These are phyloP conservation scores for Drosophila nr. perissopoda DNA, from an alignment of 2,888 invertebrate genomes.

Conservation along the genomic window DNA sequence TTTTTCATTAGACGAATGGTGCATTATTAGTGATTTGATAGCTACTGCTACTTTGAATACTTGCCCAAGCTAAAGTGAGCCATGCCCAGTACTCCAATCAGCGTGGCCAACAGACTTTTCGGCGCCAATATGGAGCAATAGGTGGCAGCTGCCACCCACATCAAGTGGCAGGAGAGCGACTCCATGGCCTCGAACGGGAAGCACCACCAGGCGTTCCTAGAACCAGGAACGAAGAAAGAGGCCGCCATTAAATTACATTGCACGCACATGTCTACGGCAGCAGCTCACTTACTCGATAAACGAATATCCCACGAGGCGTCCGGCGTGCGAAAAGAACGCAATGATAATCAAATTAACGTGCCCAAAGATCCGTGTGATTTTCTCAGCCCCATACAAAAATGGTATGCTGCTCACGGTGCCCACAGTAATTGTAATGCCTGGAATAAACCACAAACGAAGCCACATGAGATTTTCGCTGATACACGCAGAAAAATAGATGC, in stretches of 20 bases:
- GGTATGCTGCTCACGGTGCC: slow-evolving; percentile 94
- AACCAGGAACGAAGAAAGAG: slow-evolving; percentile 41
- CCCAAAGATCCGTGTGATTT: slow-evolving; percentile 92
- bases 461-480: slow-evolving; percentile 1
- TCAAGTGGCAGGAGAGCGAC: slow-evolving; percentile 92
- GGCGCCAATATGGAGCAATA: slow-evolving; percentile 94
- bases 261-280: slow-evolving; percentile 29
- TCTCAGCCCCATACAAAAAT: slow-evolving; percentile 93
- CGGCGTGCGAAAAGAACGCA: slow-evolving; percentile 94
- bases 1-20: slow-evolving; percentile 31
- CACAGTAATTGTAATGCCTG: slow-evolving; percentile 93
- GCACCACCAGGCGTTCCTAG: slow-evolving; percentile 94
- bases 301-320: slow-evolving; percentile 93
- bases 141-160: slow-evolving; percentile 96
- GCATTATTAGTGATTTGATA: slow-evolving; percentile 18
- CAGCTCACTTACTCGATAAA: slow-evolving; percentile 89
- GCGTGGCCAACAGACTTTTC: slow-evolving; percentile 92
- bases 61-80: slow-evolving; percentile 92
- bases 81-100: slow-evolving; percentile 94
- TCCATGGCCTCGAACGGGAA: slow-evolving; percentile 95
- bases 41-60: slow-evolving; percentile 34
- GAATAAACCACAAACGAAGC: background rate
- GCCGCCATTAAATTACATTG: slow-evolving; percentile 60
- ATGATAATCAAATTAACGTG: slow-evolving; percentile 93
- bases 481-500: background rate